These are phyloP conservation scores for Caenorhabditis tropicalis DNA, from an alignment of 1,140 invertebrate genomes.

Conservation along the genomic window DNA sequence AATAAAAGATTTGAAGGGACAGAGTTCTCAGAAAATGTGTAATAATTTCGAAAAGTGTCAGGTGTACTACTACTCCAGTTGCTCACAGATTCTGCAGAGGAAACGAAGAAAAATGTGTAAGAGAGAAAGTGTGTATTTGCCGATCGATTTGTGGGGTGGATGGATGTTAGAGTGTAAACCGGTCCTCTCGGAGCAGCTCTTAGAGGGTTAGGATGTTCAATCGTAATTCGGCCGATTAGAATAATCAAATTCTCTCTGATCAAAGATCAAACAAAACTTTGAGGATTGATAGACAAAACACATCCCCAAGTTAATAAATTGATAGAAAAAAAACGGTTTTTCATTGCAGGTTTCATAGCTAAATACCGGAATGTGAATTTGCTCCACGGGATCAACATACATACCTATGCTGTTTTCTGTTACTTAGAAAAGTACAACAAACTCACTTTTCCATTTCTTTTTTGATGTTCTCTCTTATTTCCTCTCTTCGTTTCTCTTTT, in stretches of 20 bases:
- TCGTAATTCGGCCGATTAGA: not conserved
- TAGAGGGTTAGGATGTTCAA: not conserved
- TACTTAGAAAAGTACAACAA: not conserved
- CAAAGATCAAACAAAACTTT: too few relatives aligned
- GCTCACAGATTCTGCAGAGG: not conserved
- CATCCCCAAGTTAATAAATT: too few relatives aligned
- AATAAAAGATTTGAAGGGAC: conserved; percentile 10
- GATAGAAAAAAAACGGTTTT: too few relatives aligned
- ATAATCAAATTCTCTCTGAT: not conserved
- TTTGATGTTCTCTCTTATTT: conserved; percentile 43
- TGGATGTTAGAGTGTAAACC: conserved; percentile 12
- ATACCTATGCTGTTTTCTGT: too few relatives aligned
- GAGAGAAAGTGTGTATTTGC: not conserved
- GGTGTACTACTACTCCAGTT: conserved; percentile 39
- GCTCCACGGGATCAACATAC: too few relatives aligned
- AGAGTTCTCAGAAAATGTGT: conserved; percentile 24
- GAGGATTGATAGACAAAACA: too few relatives aligned
- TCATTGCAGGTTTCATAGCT: too few relatives aligned
- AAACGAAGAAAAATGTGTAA: not conserved
- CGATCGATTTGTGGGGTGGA: not conserved
- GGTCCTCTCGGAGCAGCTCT: not conserved
- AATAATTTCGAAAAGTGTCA: conserved; percentile 37
- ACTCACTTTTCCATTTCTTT: conserved; percentile 50
- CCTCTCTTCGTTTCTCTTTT: conserved; percentile 45
- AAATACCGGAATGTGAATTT: too few relatives aligned